Percentiles rank a stretch among this genome's conserved stretches.
Conservation (phyloP, 2,888 invertebrate genomes). For the Adineta ricciae region DNA sequence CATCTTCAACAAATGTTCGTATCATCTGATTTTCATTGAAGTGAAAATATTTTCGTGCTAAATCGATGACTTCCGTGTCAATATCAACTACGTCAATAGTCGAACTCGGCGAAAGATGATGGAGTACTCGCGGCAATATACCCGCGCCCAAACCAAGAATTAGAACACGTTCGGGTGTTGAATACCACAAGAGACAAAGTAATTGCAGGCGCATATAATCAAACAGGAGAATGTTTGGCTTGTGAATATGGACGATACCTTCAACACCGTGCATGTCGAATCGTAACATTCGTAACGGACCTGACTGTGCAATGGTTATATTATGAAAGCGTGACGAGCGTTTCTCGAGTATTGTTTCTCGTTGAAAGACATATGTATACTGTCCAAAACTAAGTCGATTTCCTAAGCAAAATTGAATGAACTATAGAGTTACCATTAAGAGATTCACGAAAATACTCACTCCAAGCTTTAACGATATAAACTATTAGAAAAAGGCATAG, state of each 20-base stretch:
- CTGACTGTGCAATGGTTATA: neutral
- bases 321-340: neutral
- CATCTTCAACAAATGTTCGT: neutral
- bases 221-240: neutral
- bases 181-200: neutral
- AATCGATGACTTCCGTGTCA: neutral
- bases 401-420: neutral
- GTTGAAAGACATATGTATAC: neutral
- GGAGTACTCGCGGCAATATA: neutral
- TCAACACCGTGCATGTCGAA: neutral
- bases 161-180: neutral
- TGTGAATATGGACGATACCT: neutral
- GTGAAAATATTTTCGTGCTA: neutral
- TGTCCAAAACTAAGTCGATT: neutral
- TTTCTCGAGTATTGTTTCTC: neutral
- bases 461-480: neutral
- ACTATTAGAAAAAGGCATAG: neutral
- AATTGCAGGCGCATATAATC: neutral
- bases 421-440: neutral
- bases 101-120: neutral
- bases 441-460: neutral
- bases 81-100: neutral
- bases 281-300: neutral
- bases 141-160: neutral
- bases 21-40: neutral